A percentile compares a stretch with the other conserved stretches of the same genome.
Evolutionary conservation across 2,797 vertebrate genomes (phyloP).

Genomic region (Margarornis squamiger): DNA sequence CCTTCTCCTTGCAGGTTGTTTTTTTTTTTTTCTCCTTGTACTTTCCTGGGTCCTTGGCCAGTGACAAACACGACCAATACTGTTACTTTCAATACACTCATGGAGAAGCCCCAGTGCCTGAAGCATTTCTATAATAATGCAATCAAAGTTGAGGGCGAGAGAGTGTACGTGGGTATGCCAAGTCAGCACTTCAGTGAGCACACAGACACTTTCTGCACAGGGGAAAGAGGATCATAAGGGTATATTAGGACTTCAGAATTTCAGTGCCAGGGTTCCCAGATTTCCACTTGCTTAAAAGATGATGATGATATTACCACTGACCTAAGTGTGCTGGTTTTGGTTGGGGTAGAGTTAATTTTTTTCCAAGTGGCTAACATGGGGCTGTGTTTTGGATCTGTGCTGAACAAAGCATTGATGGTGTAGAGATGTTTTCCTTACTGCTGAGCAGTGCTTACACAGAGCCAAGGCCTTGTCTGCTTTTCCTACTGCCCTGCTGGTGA

Average conservation of each 20-base stretch:
- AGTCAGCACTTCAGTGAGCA: neutral
- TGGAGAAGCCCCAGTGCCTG: neutral
- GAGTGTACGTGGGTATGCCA: accelerated
- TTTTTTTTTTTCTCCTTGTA: neutral
- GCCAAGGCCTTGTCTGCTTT: neutral
- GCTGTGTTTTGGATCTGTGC: neutral
- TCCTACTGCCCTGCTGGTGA: accelerated
- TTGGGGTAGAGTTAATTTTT: neutral
- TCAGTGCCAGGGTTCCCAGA: neutral
- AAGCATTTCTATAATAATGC: neutral
- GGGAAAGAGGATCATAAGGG: neutral
- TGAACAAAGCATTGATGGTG: neutral
- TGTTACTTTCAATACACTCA: neutral
- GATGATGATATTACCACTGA: neutral
- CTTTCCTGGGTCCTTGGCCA: neutral
- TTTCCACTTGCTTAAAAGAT: neutral
- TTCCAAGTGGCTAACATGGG: neutral
- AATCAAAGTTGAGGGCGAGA: neutral
- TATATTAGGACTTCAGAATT: neutral
- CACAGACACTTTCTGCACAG: neutral
- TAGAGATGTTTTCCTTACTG: neutral
- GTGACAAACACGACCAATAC: neutral
- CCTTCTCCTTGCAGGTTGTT: neutral
- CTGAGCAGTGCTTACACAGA: neutral
- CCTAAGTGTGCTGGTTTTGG: neutral